Base-by-base conservation (phyloP, 2,113 vertebrate species). In the Microcebus ravelobensis region DNA sequence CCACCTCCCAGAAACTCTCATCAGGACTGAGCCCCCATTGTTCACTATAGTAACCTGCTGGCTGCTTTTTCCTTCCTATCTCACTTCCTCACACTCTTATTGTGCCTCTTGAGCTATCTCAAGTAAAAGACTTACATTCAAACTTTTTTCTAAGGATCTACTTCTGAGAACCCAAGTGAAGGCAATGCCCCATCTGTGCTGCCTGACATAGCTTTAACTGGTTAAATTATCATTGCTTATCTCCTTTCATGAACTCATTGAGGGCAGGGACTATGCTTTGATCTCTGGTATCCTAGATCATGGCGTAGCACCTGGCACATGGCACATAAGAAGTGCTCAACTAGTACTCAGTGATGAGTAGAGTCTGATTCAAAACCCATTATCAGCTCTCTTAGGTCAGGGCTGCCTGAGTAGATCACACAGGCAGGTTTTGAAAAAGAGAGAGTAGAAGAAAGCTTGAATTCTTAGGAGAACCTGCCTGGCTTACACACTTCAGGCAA, bases 401-500 rank as follows among this genome's bases (percentile, higher is more conserved):
- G 34, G 18, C 10, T 79, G 10, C 52, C 39, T 48, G 48, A 23
- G 79, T 5, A 61, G 18, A 65, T 71, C 18, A 25, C 36, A 25
- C 31, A 94, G 29, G 1, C 2, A 15, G 12, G 20, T 50, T 85
- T 88, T 93, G 63, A 63, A n/a, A 84, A 52, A 85, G 65, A 65
- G 55, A 68, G 18, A n/a, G 11, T 42, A 68, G n/a, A 80, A 23
- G 39, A 9, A 80, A 39, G 12, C 45, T 31, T 84, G 76, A 87
- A 59, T 9, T 87, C 68, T 59, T 27, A 21, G 36, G 67, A 90
- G n/a, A 34, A 27, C 2, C 79, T 34, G 29, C 21, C 17, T 85
- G n/a, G 31, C 23, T 29, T 23, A 21, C 3, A 2, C 8, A 20
- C 57, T 57, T 1, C 1, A 18, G 12, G 11, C 45, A 68, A 9